A percentile compares a stretch with the other conserved stretches of the same genome.
These are phyloP conservation scores for Trilocha varians DNA, from an alignment of 2,888 invertebrate species.

Conservation along the genomic window DNA sequence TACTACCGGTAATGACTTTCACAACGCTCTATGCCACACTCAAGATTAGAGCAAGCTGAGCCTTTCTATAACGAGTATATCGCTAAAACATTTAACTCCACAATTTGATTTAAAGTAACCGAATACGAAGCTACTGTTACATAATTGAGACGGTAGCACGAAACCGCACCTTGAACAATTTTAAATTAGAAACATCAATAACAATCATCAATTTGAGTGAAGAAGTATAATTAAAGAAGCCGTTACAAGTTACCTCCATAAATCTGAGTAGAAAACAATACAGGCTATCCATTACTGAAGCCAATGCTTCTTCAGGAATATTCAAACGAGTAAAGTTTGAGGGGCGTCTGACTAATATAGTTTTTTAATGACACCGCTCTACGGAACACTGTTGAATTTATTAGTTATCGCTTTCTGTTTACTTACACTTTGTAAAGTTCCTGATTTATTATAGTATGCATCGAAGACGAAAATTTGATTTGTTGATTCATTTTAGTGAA, in stretches of 20 bases:
- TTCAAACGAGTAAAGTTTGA: constrained; percentile 61
- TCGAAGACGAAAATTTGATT: too few species aligned
- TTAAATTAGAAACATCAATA: constrained; percentile 61
- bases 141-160: constrained; percentile 32
- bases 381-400: neutral
- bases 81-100: neutral
- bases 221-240: constrained; percentile 72
- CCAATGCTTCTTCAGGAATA: constrained; percentile 60
- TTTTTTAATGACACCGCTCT: constrained; percentile 59
- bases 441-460: neutral
- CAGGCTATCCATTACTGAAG: constrained; percentile 62
- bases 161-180: constrained; percentile 39
- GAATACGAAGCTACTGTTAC: constrained; percentile 25
- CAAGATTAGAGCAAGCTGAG: constrained; percentile 30
- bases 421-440: constrained; percentile 1
- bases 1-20: constrained; percentile 67
- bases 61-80: constrained; percentile 2
- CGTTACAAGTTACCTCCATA: constrained; percentile 72
- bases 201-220: constrained; percentile 69
- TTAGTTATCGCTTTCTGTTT: neutral
- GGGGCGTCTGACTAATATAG: constrained; percentile 55
- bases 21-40: constrained; percentile 43
- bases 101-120: constrained; percentile 7
- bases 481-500: too few species aligned
- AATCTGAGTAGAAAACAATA: constrained; percentile 68